Conservation (phyloP, 1,140 invertebrate genomes). For the Chironomus striatipennis region DNA sequence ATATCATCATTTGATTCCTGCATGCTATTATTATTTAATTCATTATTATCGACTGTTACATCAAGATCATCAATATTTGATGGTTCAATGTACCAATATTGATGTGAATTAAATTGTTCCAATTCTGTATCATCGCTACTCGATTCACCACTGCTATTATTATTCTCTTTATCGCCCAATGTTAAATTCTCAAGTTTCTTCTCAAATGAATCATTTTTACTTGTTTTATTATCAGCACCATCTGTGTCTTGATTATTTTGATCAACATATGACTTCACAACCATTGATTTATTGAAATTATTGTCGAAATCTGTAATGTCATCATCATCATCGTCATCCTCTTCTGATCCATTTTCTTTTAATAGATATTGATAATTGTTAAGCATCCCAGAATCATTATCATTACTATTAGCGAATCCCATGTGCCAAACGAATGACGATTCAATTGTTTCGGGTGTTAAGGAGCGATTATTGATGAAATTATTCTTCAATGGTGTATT, state of each 20-base stretch:
- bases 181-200: slow-evolving; percentile 5
- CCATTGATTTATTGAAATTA: slow-evolving; percentile 24
- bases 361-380: background rate
- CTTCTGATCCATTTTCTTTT: background rate
- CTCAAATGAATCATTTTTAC: slow-evolving; percentile 6
- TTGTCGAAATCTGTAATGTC: slow-evolving; percentile 19
- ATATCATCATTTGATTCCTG: too few relatives aligned
- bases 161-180: background rate
- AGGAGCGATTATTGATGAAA: slow-evolving; percentile 6
- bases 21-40: slow-evolving; percentile 11
- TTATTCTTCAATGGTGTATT: slow-evolving; percentile 22
- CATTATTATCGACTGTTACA: background rate
- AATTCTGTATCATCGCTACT: background rate
- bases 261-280: background rate
- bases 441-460: background rate
- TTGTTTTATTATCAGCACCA: background rate
- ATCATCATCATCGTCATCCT: slow-evolving; percentile 17
- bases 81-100: slow-evolving; percentile 25
- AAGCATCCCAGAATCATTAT: background rate
- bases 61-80: background rate
- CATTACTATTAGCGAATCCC: background rate
- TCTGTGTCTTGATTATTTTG: background rate
- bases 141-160: background rate
- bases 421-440: slow-evolving; percentile 1
- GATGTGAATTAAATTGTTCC: slow-evolving; percentile 22